These are phyloP conservation scores for Enteromius paludinosus DNA, from an alignment of 2,797 vertebrate species.

Conservation along the genomic window DNA sequence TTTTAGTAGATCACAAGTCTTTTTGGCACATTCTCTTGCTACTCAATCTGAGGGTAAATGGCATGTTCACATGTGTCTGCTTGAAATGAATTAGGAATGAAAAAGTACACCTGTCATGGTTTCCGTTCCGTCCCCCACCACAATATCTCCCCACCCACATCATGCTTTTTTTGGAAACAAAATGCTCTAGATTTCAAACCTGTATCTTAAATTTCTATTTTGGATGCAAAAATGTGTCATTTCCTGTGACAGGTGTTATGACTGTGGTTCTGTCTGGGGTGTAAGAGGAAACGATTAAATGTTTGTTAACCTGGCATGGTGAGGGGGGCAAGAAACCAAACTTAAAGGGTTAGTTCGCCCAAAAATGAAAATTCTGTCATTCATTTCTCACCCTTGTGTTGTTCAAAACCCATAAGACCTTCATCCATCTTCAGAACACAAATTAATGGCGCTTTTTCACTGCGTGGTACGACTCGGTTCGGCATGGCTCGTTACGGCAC, in stretches of 20 bases:
- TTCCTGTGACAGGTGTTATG: not conserved
- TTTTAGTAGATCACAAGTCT: not conserved
- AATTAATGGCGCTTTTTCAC: no score
- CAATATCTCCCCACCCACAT: not conserved
- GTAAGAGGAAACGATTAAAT: no score
- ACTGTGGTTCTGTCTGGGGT: no score
- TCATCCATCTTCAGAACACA: no score
- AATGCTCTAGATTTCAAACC: not conserved
- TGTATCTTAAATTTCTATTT: not conserved
- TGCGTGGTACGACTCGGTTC: no score
- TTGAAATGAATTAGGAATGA: not conserved
- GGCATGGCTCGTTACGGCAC: no score
- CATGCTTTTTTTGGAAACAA: slow-evolving; percentile 2
- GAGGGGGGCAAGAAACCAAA: no score
- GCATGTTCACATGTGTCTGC: not conserved
- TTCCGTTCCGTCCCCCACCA: not conserved
- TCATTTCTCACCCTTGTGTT: no score
- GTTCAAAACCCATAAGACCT: no score
- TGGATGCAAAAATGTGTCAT: not conserved
- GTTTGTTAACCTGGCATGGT: no score
- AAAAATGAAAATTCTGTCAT: no score
- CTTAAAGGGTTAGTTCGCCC: no score
- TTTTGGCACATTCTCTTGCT: not conserved
- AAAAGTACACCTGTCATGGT: not conserved
- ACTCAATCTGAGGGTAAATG: not conserved